These are phyloP conservation scores for Gymnogyps californianus DNA, from an alignment of 2,113 vertebrate genomes.

Conservation along the genomic window DNA sequence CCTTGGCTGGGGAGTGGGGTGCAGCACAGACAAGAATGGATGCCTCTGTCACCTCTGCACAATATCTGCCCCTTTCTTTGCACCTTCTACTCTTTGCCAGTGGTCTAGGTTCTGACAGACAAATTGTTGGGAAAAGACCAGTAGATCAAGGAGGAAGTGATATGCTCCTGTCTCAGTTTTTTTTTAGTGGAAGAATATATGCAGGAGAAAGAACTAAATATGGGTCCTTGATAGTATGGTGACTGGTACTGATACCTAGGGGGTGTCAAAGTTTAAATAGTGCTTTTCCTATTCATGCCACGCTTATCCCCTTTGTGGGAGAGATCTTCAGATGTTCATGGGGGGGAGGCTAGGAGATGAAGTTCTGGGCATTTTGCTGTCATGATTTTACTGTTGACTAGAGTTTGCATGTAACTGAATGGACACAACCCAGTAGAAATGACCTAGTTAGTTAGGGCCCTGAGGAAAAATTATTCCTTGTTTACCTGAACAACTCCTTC, in stretches of 20 bases:
- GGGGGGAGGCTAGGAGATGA: neutral
- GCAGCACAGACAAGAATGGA: neutral
- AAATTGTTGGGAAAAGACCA: neutral
- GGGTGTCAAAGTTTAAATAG: neutral
- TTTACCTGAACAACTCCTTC: neutral
- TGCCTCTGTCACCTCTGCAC: neutral
- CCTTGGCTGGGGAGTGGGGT: neutral
- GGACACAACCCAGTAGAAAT: slow-evolving; percentile 35
- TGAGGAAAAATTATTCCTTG: slow-evolving; percentile 33
- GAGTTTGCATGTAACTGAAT: slow-evolving; percentile 49
- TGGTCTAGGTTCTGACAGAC: neutral
- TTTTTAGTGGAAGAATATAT: neutral
- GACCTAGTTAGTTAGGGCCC: slow-evolving; percentile 43
- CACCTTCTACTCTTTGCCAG: neutral
- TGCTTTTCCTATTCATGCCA: neutral
- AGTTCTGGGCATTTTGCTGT: slow-evolving; percentile 18
- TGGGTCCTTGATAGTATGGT: neutral
- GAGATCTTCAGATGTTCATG: neutral
- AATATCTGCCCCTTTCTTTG: neutral
- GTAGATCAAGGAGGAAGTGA: neutral
- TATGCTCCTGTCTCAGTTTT: neutral
- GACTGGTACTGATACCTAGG: neutral
- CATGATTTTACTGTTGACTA: slow-evolving; percentile 34
- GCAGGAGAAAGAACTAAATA: neutral
- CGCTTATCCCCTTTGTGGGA: neutral